phyloP scores from a whole-genome alignment of 2,797 vertebrate species.

The Strix occidentalis region DNA sequence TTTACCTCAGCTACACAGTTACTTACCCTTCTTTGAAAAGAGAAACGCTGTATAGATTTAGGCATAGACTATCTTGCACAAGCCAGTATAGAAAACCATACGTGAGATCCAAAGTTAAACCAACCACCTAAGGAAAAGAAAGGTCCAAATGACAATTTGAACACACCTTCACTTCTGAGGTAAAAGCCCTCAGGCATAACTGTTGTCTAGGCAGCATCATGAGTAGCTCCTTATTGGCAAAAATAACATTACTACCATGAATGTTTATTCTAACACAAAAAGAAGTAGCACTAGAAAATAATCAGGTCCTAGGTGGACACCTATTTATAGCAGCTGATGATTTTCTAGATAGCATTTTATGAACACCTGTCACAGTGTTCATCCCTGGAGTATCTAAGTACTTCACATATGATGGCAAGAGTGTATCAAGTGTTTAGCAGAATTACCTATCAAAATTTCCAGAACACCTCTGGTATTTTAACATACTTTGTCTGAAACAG shows the following conservation, averaged over 20 bases:
- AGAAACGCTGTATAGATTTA: slow-evolving; percentile 71
- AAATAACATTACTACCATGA: neutral
- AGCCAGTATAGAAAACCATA: slow-evolving; percentile 76
- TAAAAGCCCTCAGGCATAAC: neutral
- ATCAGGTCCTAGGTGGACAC: neutral
- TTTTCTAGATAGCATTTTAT: slow-evolving; percentile 6
- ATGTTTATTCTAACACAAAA: neutral
- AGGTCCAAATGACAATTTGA: neutral
- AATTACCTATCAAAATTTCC: neutral
- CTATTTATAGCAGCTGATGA: neutral
- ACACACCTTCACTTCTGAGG: neutral
- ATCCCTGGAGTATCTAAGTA: neutral
- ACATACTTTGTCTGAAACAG: neutral
- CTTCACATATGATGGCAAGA: neutral
- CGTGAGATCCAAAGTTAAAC: slow-evolving; percentile 75
- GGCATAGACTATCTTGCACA: slow-evolving; percentile 67
- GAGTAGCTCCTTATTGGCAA: neutral
- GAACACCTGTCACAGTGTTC: neutral
- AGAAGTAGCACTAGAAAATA: neutral
- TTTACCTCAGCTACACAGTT: neutral
- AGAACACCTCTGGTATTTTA: neutral
- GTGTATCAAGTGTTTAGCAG: neutral
- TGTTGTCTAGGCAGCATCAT: neutral
- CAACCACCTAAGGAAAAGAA: slow-evolving; percentile 65
- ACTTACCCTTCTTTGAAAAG: slow-evolving; percentile 51